Evolutionary conservation across 2,797 vertebrate genomes (phyloP), one percentile per base, ranked within the genome.

Genomic region (Petrocephalus sullivani): DNA sequence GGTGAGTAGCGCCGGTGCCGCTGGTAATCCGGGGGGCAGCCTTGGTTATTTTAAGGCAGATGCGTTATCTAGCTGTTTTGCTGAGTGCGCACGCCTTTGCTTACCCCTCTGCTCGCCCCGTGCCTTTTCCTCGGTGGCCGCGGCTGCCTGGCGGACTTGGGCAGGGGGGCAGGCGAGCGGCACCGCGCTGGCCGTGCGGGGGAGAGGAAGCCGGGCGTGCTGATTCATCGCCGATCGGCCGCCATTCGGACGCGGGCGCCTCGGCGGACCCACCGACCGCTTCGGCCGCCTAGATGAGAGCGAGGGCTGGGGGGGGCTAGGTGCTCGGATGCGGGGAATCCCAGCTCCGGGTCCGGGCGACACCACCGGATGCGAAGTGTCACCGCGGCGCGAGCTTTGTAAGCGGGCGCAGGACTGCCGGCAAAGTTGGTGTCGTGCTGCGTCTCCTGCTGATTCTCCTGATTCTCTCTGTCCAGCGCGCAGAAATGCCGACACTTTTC

Each of bases 151-250:
- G 56, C 60, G 87, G 81, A 71, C 54, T 51, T 53, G 33, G 87
- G 4, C 67, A 60, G 61, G 41, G 37, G 60, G 7, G 33, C 53
- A 46, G 85, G 83, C 87, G 71, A 87, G 90, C 86, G 53, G 61
- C 81, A 83, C 75, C 51, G 23, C 41, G 87, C 71, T 10, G 28
- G 51, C 49, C 1, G 49, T 51, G 87, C 51, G 46, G 23, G 41
- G 41, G 28, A 10, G 87, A 23, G 51, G 46, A 28, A 67, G 58
- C 58, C 61, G 81, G 87, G n/a, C 46, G 71, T 95, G 96, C 96
- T 96, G 95, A 96, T 94, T 96, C 96, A 95, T 96, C 95, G 94
- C 93, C 28, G 91, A 92, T 86, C 89, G 90, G 89, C 90, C 87
- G 89, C 89, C 58, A 33, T 90, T 90, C 89, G 89, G 81, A 78